A percentile compares a stretch with the other conserved stretches of the same genome.
Conservation (phyloP, 2,888 invertebrate genomes). For the Oithona nana region DNA sequence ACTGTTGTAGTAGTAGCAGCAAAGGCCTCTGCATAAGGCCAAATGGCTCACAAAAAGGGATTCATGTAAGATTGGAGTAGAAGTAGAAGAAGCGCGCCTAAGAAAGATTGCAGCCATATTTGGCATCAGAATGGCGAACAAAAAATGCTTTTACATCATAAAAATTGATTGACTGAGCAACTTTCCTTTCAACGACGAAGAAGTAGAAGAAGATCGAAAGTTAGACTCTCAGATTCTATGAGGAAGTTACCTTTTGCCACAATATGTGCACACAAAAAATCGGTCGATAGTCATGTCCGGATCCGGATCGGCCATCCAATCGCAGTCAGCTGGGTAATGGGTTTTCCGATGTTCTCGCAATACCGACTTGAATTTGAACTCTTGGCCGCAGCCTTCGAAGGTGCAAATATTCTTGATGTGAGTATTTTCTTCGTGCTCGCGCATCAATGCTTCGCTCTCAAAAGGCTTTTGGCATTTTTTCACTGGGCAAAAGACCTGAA, state of each 20-base stretch:
- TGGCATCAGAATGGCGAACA: no score
- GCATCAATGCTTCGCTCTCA: not conserved
- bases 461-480: not conserved
- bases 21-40: no score
- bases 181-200: no score
- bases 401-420: not conserved
- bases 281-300: not conserved
- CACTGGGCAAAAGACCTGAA: not conserved
- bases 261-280: not conserved
- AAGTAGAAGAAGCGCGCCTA: no score
- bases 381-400: not conserved
- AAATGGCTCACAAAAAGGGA: no score
- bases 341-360: not conserved
- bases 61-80: no score
- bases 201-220: no score
- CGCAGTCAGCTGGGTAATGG: not conserved
- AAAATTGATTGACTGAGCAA: no score
- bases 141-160: no score
- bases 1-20: no score
- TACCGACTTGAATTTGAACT: not conserved
- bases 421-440: not conserved
- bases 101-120: no score
- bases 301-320: not conserved
- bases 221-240: no score
- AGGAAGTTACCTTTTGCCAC: constrained; percentile 2